Evolutionary conservation across 2,888 invertebrate species (phyloP).

Genomic region (Campoplex capitator): DNA sequence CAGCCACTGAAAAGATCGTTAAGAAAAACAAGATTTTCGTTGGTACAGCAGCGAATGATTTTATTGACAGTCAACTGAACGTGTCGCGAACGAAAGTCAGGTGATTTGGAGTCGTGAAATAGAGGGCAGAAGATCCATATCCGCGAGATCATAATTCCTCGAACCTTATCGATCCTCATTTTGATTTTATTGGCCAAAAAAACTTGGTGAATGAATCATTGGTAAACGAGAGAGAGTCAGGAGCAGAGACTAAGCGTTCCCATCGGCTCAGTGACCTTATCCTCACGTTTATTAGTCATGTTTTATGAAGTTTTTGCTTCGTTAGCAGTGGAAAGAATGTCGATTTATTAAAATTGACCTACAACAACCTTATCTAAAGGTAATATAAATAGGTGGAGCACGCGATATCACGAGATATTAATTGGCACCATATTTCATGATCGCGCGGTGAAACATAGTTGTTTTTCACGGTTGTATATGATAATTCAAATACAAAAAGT

Average conservation of each 20-base stretch:
- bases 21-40: neutral
- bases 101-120: neutral
- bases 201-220: neutral
- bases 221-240: neutral
- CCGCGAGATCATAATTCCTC: neutral
- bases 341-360: constrained; percentile 8
- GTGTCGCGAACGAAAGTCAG: no score
- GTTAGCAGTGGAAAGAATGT: neutral
- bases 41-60: neutral
- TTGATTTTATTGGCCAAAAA: neutral
- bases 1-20: neutral
- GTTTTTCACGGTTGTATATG: constrained; percentile 37
- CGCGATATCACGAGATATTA: constrained; percentile 5
- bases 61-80: neutral
- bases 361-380: neutral
- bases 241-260: neutral
- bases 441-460: neutral
- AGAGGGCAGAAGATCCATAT: neutral
- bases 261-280: neutral
- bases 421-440: neutral
- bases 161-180: neutral
- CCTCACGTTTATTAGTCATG: neutral
- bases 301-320: neutral
- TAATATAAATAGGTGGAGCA: neutral
- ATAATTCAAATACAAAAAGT: constrained; percentile 61